These are phyloP conservation scores for Onchidella celtica DNA, from an alignment of 2,888 invertebrate genomes.

Conservation along the genomic window DNA sequence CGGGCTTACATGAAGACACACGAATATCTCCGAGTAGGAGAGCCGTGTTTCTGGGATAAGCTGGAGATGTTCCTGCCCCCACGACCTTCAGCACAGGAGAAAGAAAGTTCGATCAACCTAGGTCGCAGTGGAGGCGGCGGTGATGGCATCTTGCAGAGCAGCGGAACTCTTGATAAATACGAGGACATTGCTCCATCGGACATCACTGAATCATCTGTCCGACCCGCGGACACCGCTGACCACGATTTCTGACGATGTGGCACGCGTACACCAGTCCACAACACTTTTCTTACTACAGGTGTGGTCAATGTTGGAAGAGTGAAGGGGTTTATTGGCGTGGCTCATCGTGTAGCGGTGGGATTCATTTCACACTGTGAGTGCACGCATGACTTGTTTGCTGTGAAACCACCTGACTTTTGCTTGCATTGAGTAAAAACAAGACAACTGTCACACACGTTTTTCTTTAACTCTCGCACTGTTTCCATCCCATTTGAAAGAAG, in stretches of 20 bases:
- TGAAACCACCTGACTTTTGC: too few species aligned
- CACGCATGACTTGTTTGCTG: too few species aligned
- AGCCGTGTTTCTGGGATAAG: slow-evolving; percentile 53
- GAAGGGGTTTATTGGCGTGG: too few species aligned
- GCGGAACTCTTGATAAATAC: background rate
- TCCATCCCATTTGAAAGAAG: too few species aligned
- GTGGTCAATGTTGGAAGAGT: too few species aligned
- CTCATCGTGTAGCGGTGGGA: too few species aligned
- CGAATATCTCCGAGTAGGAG: slow-evolving; percentile 47
- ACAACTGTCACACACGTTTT: too few species aligned
- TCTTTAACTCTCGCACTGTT: too few species aligned
- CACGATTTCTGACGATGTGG: background rate
- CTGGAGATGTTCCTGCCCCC: slow-evolving; percentile 52
- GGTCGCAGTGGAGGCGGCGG: background rate
- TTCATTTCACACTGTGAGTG: too few species aligned
- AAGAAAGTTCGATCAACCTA: background rate
- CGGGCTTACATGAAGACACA: slow-evolving; percentile 53
- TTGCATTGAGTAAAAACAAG: too few species aligned
- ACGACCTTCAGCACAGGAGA: background rate
- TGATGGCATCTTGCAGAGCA: background rate
- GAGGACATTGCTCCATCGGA: slow-evolving; percentile 13
- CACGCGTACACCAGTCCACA: too few species aligned
- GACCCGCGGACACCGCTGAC: background rate
- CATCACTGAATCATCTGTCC: background rate
- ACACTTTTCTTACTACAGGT: too few species aligned